These are phyloP conservation scores for Hirtodrosophila duncani DNA, from an alignment of 2,888 invertebrate genomes.

Conservation along the genomic window DNA sequence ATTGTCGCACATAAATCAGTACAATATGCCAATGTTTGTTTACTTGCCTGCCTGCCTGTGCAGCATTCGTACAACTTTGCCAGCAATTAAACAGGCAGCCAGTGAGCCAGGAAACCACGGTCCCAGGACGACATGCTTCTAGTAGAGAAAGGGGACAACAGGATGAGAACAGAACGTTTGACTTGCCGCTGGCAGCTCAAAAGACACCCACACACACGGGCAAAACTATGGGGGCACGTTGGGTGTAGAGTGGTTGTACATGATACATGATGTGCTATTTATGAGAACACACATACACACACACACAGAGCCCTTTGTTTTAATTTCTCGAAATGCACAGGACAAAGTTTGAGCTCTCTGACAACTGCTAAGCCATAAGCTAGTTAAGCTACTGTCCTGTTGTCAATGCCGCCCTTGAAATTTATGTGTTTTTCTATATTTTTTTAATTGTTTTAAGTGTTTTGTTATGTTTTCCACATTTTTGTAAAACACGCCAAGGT, in stretches of 20 bases:
- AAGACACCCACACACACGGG: too few relatives aligned
- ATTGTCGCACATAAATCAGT: constrained; percentile 76
- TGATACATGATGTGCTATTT: constrained; percentile 77
- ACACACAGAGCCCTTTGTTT: constrained; percentile 41
- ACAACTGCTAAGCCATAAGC: constrained; percentile 42
- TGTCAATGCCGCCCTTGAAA: constrained; percentile 42
- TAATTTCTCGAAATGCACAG: constrained; percentile 15
- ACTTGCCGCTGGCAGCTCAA: too few relatives aligned
- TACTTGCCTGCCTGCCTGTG: constrained; percentile 50
- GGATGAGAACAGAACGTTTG: too few relatives aligned
- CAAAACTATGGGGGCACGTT: constrained; percentile 2
- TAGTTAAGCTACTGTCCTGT: constrained; percentile 46
- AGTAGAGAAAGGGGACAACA: too few relatives aligned
- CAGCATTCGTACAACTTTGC: constrained; percentile 70
- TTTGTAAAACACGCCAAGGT: too few relatives aligned
- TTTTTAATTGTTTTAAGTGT: constrained; percentile 77
- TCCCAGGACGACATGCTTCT: too few relatives aligned
- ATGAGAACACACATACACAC: constrained; percentile 60
- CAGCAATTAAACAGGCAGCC: constrained; percentile 77
- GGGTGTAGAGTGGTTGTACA: constrained; percentile 51
- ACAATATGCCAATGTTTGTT: constrained; percentile 76
- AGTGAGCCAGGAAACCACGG: constrained; percentile 19
- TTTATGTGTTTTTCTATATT: constrained; percentile 70
- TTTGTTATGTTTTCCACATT: constrained; percentile 49
- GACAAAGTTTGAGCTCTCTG: constrained; percentile 45